A percentile compares a stretch with the other conserved stretches of the same genome.
Conservation (phyloP, 2,113 vertebrate species). For the Dinomys branickii region DNA sequence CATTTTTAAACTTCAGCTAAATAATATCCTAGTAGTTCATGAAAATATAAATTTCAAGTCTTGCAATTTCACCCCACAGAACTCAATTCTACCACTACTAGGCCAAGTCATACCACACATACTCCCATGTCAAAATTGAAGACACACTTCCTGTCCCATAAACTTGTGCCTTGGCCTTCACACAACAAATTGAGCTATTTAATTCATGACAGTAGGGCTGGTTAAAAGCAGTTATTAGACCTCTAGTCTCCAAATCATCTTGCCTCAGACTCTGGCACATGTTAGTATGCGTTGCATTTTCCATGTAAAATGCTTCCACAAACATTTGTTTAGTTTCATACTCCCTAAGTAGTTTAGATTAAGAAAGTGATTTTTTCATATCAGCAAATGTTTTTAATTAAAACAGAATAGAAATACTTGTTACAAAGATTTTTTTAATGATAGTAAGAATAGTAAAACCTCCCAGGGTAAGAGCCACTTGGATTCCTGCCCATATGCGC, state of each 20-base stretch:
- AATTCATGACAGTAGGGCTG: background rate
- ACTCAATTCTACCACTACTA: background rate
- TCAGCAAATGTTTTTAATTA: constrained; percentile 51
- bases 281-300: background rate
- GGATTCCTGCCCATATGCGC: background rate
- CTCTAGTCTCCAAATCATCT: background rate
- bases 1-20: background rate
- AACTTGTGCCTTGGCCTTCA: background rate
- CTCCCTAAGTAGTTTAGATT: constrained; percentile 25
- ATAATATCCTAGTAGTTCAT: background rate
- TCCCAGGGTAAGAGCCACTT: background rate
- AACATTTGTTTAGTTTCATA: constrained; percentile 16
- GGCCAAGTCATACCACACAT: background rate
- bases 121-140: background rate
- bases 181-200: background rate
- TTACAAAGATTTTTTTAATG: constrained; percentile 35
- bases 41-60: constrained; percentile 12
- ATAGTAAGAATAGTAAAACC: background rate
- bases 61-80: background rate
- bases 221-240: background rate
- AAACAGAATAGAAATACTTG: background rate
- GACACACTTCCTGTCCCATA: background rate
- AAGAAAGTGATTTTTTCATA: constrained; percentile 26
- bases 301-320: constrained; percentile 22
- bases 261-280: background rate